Base-by-base conservation (phyloP, 2,113 vertebrate species). In the Anoura caudifer region DNA sequence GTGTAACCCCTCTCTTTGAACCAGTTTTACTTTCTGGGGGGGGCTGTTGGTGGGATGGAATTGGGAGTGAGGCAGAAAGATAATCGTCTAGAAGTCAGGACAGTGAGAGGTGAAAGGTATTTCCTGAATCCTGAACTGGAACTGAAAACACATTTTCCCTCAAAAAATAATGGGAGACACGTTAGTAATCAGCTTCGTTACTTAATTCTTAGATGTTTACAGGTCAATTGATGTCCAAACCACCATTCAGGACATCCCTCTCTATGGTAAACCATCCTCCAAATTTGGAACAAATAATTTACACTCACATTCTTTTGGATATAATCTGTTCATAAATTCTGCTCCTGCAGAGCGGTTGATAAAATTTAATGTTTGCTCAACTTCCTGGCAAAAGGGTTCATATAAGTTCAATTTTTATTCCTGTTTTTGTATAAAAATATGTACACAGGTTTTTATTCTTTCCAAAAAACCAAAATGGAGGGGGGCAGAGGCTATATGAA, bases 241-340 rank as follows among this genome's bases (percentile, higher is more conserved):
- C 54, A 85, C 26, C 33, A 80, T 8, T 92, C 47, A 90, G 7
- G 38, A 67, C 56, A 87, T 85, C 86, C 47, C 10, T 90, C 36
- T 65, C 47, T 93, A 43, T 67, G 41, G 38, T 9, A 36, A 95
- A 92, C 79, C 7, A 85, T 80, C 10, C 22, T 92, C 59, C 36
- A 94, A 92, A 91, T 84, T 70, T 61, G 36, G 94, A 97, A 36
- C 77, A 89, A 72, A 80, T 95, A 45, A 93, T 41, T 93, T 36
- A 90, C 11, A 87, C 10, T 17, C 82, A 67, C 83, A 52, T 80
- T 24, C 38, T 69, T 69, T 16, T 24, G 19, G 6, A 50, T 76
- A 67, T 59, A 84, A 83, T 50, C 63, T 90, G 41, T 70, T 90
- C 41, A 70, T 94, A 87, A 96, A 91, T 81, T 76, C n/a, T 95